A percentile compares a stretch with the other conserved stretches of the same genome.
Conservation (phyloP, 2,113 vertebrate genomes). For the Odontesthes bonariensis region DNA sequence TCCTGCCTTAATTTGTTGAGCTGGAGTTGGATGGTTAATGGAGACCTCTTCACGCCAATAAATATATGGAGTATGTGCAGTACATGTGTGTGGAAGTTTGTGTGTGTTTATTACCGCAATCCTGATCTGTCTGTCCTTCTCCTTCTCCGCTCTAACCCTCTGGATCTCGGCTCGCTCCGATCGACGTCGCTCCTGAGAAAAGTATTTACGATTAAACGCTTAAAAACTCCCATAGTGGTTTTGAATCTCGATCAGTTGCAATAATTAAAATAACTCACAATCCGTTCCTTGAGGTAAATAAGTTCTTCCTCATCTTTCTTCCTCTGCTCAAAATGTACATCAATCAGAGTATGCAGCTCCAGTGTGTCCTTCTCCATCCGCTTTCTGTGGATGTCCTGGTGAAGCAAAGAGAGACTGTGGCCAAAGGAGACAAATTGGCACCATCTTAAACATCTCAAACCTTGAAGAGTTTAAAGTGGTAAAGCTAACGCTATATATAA, state of each 20-base stretch:
- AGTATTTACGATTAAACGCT: neutral
- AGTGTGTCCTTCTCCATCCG: slow-evolving; percentile 97
- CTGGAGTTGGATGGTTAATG: too few relatives aligned
- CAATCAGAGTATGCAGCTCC: slow-evolving; percentile 96
- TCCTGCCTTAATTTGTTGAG: too few relatives aligned
- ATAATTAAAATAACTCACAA: slow-evolving; percentile 81
- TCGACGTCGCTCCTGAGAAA: slow-evolving; percentile 89
- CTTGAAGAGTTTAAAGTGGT: too few relatives aligned
- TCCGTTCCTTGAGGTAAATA: slow-evolving; percentile 93
- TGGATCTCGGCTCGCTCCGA: slow-evolving; percentile 94
- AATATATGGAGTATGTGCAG: neutral
- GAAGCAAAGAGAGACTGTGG: neutral
- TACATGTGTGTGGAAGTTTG: neutral
- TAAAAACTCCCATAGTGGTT: neutral
- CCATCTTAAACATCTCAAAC: too few relatives aligned
- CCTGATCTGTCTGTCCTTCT: slow-evolving; percentile 92
- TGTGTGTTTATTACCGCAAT: slow-evolving; percentile 83
- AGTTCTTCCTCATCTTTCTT: slow-evolving; percentile 98
- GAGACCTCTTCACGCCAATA: too few relatives aligned
- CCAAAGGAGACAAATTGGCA: neutral
- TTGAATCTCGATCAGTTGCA: neutral
- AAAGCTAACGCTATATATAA: too few relatives aligned
- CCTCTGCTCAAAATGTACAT: slow-evolving; percentile 93
- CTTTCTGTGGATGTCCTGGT: slow-evolving; percentile 97
- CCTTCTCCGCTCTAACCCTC: slow-evolving; percentile 92